A percentile compares a stretch with the other conserved stretches of the same genome.
Evolutionary conservation across 92 coral and sea anemone species (phyloP).

Genomic region (Bergia puertoricense): DNA sequence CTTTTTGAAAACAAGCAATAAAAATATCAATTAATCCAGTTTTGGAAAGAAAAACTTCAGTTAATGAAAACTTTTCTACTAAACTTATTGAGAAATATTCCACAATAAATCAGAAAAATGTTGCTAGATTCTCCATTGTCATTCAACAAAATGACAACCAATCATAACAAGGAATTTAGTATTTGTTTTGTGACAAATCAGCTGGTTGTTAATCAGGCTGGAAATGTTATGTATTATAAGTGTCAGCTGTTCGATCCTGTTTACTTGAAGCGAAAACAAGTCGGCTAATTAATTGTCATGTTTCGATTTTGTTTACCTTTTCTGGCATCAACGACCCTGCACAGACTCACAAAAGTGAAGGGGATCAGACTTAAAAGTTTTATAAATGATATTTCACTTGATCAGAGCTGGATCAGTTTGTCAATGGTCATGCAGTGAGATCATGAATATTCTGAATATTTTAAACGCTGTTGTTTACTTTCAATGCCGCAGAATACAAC

Average conservation of each 20-base stretch:
- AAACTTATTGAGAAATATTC: not conserved
- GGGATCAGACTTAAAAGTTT: too few species aligned
- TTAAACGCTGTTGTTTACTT: too few species aligned
- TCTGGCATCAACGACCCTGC: too few species aligned
- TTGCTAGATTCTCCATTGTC: not conserved
- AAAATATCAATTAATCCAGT: not conserved
- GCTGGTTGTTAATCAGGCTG: not conserved
- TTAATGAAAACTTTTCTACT: not conserved
- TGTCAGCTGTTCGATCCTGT: not conserved
- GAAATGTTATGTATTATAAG: not conserved
- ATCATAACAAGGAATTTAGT: not conserved
- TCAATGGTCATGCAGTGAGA: too few species aligned
- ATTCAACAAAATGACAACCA: constrained; percentile 19
- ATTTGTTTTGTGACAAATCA: constrained; percentile 35
- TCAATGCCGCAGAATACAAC: too few species aligned
- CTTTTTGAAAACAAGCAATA: not conserved
- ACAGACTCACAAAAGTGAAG: too few species aligned
- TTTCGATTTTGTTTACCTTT: too few species aligned
- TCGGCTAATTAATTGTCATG: not conserved
- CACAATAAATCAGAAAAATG: not conserved
- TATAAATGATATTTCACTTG: too few species aligned
- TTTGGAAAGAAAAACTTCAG: not conserved
- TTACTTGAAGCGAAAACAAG: not conserved
- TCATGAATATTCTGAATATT: too few species aligned
- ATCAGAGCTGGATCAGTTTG: too few species aligned